These are phyloP conservation scores for Tragelaphus imberbis DNA, from an alignment of 2,113 vertebrate genomes.

Conservation along the genomic window DNA sequence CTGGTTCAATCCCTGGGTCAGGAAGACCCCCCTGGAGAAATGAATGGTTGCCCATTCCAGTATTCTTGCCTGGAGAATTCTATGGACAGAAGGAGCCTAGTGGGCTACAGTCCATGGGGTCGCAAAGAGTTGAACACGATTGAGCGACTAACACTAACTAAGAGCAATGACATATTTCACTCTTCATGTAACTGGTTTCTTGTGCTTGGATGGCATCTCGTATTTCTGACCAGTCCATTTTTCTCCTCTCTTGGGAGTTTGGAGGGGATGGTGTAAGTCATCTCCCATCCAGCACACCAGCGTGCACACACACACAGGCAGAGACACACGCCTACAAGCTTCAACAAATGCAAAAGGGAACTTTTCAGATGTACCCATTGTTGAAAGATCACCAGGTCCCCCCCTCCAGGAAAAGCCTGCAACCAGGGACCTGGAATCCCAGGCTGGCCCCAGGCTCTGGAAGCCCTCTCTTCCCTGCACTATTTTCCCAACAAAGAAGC, in stretches of 20 bases:
- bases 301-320: too few species aligned
- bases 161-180: background rate
- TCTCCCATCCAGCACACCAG: background rate
- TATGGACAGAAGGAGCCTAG: background rate
- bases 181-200: background rate
- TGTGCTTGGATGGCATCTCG: rapidly evolving
- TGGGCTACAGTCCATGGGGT: background rate
- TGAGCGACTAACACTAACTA: background rate
- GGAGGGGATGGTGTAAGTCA: rapidly evolving
- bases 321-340: background rate
- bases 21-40: background rate
- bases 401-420: background rate
- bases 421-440: background rate
- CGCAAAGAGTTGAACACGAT: background rate
- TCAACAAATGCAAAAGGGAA: background rate
- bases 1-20: background rate
- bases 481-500: background rate
- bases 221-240: rapidly evolving
- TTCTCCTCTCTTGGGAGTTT: background rate
- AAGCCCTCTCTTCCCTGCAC: background rate
- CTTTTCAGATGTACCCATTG: rapidly evolving
- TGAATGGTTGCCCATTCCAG: background rate
- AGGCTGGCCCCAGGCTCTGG: background rate
- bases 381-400: background rate
- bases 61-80: background rate